Base-by-base conservation (phyloP, 1,140 invertebrate species). In the Eueides isabella region DNA sequence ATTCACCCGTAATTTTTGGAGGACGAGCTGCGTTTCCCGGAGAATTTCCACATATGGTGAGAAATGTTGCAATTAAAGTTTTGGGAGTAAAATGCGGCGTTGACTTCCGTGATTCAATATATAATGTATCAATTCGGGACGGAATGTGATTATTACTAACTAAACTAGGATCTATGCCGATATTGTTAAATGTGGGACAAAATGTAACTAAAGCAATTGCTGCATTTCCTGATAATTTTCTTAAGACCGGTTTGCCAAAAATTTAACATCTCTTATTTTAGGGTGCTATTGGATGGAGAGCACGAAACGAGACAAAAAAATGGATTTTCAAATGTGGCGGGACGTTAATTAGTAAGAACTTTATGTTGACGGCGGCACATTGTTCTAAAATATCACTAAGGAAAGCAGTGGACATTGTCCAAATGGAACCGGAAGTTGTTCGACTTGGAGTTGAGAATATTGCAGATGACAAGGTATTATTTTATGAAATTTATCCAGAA, bases 361-460 rank as follows among this genome's bases (percentile, higher is more conserved):
- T 75, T 26, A 16, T 75, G 44, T 29, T 78, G n/a, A 75, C 77
- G 16, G 77, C 77, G 5, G 77, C 77, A 26, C 79, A 81, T 62
- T 81, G 79, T 30, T 76, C 79, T 11, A 75, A 48, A 31, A 30
- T 70, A 16, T 65, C 77, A 12, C 14, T 72, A 28, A 48, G 33
- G 2, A 71, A 55, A 30, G 73, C 70, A 28, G 19, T 29, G 1
- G 69, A 69, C 5, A 41, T 79, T 1, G 48, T 69, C 1, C 71
- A 61, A n/a, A 41, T 29, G 16, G 9, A 26, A 16, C 76, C 79
- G n/a, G 72, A 78, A 71, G 76, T 80, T 65, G 79, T 80, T 23
- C 72, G 79, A 62, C 74, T 80, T 19, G 79, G 74, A 30, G 76
- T 74, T 44, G 75, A 78, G 12, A 75, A 78, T 71, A 80, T 80